phyloP scores from a whole-genome alignment of 2,797 vertebrate genomes.

The Danio tinwini region DNA sequence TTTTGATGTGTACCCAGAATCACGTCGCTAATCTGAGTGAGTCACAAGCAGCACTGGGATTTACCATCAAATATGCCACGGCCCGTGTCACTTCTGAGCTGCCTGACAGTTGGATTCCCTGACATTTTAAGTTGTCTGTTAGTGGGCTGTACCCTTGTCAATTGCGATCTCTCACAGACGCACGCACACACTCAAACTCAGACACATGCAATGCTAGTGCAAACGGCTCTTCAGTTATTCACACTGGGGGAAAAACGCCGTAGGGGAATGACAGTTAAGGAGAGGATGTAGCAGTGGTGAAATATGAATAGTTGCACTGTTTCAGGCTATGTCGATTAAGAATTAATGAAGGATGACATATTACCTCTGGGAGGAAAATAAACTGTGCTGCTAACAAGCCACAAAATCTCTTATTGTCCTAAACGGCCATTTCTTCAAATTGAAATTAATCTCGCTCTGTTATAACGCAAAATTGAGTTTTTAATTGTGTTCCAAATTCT shows the following conservation, averaged over 20 bases:
- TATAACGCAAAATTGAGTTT: slow-evolving; percentile 38
- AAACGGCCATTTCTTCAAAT: slow-evolving; percentile 33
- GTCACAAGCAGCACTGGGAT: slow-evolving; percentile 54
- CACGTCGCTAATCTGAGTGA: slow-evolving; percentile 44
- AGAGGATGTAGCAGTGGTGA: slow-evolving; percentile 52
- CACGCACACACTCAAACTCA: slow-evolving; percentile 61
- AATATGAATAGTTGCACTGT: slow-evolving; percentile 52
- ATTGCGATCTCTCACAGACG: slow-evolving; percentile 64
- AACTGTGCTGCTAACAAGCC: slow-evolving; percentile 37
- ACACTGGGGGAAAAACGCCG: slow-evolving; percentile 48
- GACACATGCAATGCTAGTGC: slow-evolving; percentile 25
- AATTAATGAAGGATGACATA: slow-evolving; percentile 52
- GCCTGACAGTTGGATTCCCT: slow-evolving; percentile 37
- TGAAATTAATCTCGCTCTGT: slow-evolving; percentile 15
- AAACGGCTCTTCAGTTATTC: slow-evolving; percentile 40
- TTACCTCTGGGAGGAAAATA: slow-evolving; percentile 48
- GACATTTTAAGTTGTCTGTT: slow-evolving; percentile 45
- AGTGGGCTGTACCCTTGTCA: slow-evolving; percentile 35
- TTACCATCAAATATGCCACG: slow-evolving; percentile 56
- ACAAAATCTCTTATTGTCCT: slow-evolving; percentile 27
- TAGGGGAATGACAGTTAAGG: slow-evolving; percentile 51
- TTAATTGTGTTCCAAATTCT: slow-evolving; percentile 33
- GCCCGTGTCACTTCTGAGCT: slow-evolving; percentile 48
- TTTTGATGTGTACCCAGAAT: slow-evolving; percentile 48
- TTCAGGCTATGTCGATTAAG: slow-evolving; percentile 56